Evolutionary conservation across 35 echinoderm and acorn worm species (phyloP).

Genomic region (Apostichopus japonicus): DNA sequence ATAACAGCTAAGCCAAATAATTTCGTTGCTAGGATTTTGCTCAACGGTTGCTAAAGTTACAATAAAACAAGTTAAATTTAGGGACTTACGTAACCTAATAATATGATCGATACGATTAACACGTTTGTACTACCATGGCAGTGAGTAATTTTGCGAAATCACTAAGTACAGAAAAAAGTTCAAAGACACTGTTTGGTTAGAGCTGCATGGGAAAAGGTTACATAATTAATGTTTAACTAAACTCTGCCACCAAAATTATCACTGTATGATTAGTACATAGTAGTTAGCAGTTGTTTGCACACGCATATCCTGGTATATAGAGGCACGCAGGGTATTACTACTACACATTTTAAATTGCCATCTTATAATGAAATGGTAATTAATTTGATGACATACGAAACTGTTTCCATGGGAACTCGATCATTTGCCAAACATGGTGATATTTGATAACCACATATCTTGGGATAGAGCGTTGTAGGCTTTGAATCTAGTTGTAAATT

Average conservation of each 20-base stretch:
- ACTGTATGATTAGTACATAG: not conserved
- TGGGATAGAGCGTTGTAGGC: too few species aligned
- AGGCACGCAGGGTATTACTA: not conserved
- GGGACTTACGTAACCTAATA: not conserved
- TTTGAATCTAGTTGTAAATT: too few species aligned
- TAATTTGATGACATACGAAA: too few species aligned
- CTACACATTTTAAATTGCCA: not conserved
- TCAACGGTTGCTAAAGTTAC: not conserved
- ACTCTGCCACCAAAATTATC: not conserved
- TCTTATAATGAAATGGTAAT: not conserved
- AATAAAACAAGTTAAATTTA: not conserved
- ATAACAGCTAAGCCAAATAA: not conserved
- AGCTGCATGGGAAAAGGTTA: not conserved
- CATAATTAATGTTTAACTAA: not conserved
- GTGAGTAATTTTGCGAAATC: not conserved
- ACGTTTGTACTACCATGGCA: not conserved
- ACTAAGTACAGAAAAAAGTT: not conserved
- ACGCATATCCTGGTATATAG: not conserved
- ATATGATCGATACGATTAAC: not conserved
- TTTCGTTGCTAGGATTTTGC: not conserved
- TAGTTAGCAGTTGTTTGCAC: not conserved
- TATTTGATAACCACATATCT: too few species aligned
- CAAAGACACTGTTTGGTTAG: not conserved
- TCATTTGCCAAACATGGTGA: too few species aligned
- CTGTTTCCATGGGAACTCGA: too few species aligned